phyloP scores from a whole-genome alignment of 64 coral and sea anemone species.

The Stylophora pistillata region DNA sequence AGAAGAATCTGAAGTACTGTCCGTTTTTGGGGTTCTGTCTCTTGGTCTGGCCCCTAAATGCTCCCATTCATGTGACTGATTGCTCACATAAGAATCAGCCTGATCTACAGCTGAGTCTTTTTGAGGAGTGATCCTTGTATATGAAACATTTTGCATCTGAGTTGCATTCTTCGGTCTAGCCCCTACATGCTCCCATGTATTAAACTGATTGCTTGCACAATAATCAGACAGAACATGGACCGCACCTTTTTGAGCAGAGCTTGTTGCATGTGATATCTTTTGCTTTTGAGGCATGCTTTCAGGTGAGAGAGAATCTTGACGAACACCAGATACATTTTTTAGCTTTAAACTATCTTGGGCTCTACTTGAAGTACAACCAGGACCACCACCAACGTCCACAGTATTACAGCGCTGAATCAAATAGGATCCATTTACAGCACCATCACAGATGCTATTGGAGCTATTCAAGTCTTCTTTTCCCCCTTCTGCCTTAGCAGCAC shows the following conservation, averaged over 20 bases:
- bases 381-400: not conserved
- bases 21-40: not conserved
- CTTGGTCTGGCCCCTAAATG: slow-evolving; percentile 20
- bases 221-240: too few species aligned
- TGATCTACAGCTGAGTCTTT: not conserved
- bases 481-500: too few species aligned
- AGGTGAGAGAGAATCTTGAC: not conserved
- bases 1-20: too few species aligned
- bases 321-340: not conserved
- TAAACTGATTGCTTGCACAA: not conserved
- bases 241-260: not conserved
- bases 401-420: not conserved
- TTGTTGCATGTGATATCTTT: not conserved
- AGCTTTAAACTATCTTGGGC: not conserved
- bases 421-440: not conserved
- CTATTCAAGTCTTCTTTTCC: too few species aligned
- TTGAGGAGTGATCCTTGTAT: too few species aligned
- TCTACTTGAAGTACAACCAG: not conserved
- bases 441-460: too few species aligned
- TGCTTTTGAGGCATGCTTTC: not conserved
- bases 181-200: not conserved
- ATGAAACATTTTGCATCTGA: too few species aligned
- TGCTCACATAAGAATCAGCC: not conserved
- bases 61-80: not conserved
- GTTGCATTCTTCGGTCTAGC: too few species aligned